phyloP scores from a whole-genome alignment of 1,140 invertebrate genomes.

The Lysiphlebus fabarum region DNA sequence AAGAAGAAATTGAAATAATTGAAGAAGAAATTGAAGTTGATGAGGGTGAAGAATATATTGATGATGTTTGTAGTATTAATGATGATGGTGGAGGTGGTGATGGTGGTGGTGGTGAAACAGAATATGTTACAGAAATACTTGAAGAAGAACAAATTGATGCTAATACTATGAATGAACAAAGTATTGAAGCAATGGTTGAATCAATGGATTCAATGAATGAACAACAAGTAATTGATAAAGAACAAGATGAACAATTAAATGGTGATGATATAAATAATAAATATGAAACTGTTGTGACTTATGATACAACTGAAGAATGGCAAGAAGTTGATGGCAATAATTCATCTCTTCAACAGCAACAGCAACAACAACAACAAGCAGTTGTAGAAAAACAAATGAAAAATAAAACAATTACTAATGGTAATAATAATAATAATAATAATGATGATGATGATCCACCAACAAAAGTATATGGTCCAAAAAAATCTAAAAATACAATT shows the following conservation, averaged over 20 bases:
- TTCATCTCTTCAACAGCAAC: slow-evolving; percentile 23
- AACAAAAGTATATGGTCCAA: not conserved
- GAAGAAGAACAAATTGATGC: not conserved
- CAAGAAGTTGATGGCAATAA: slow-evolving; percentile 46
- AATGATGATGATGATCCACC: not conserved
- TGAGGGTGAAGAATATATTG: slow-evolving; percentile 36
- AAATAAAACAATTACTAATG: slow-evolving; percentile 12
- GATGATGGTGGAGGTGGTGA: too few relatives aligned
- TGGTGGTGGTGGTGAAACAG: slow-evolving; percentile 40
- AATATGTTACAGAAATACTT: slow-evolving; percentile 38
- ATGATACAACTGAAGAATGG: slow-evolving; percentile 43
- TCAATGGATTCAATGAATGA: slow-evolving; percentile 7
- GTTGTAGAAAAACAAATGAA: slow-evolving; percentile 8
- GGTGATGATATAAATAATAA: not conserved
- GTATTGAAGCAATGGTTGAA: slow-evolving; percentile 19
- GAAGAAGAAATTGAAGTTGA: slow-evolving; percentile 34
- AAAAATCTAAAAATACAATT: slow-evolving; percentile 5
- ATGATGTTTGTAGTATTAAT: too few relatives aligned
- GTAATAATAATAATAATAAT: not conserved
- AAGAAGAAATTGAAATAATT: slow-evolving; percentile 33
- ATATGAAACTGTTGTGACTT: slow-evolving; percentile 35
- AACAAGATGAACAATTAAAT: not conserved
- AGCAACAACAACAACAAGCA: slow-evolving; percentile 7
- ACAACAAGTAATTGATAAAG: not conserved
- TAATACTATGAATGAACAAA: slow-evolving; percentile 15